Conservation (phyloP, 2,113 vertebrate species). For the Lasiurus borealis region DNA sequence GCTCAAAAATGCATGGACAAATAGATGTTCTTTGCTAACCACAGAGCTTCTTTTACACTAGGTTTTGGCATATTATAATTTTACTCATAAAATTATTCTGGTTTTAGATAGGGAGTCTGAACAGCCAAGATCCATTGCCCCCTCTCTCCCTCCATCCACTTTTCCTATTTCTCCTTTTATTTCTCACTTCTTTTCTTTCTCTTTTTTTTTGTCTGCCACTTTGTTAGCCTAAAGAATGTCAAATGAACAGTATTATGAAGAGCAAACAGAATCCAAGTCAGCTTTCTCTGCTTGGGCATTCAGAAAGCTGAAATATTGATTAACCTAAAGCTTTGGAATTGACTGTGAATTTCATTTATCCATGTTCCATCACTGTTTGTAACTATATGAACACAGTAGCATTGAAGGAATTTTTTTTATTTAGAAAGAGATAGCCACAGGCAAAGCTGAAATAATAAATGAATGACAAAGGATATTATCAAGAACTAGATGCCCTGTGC, state of each 20-base stretch:
- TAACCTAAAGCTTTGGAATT: background rate
- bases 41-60: background rate
- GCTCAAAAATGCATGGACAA: background rate
- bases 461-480: background rate
- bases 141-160: background rate
- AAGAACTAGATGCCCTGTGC: background rate
- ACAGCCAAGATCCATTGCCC: background rate
- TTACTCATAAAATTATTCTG: background rate
- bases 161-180: background rate
- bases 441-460: constrained; percentile 23
- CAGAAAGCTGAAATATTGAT: background rate
- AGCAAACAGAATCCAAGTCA: background rate
- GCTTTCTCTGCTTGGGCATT: background rate
- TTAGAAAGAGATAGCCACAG: constrained; percentile 9
- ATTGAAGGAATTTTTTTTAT: background rate
- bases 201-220: background rate
- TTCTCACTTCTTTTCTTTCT: background rate
- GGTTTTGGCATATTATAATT: background rate
- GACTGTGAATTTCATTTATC: background rate
- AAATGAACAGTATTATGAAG: background rate
- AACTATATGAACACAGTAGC: background rate
- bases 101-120: background rate
- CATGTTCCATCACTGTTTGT: background rate
- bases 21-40: background rate
- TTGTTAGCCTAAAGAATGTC: background rate